Evolutionary conservation across 2,113 vertebrate genomes (phyloP).

Genomic region (Cygnus atratus): DNA sequence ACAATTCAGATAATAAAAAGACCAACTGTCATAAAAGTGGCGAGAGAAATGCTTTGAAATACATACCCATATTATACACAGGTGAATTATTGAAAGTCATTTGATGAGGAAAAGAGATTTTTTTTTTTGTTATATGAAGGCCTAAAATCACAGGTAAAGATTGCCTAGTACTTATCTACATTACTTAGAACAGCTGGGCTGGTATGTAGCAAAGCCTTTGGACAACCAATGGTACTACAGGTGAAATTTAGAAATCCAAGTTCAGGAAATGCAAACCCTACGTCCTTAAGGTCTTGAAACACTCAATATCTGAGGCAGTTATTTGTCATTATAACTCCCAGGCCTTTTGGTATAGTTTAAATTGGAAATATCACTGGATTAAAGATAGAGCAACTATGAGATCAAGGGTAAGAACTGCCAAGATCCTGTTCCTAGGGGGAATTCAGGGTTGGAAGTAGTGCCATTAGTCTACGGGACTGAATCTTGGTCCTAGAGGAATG

Average conservation of each 20-base stretch:
- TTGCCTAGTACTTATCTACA: neutral
- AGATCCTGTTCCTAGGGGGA: neutral
- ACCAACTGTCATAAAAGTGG: neutral
- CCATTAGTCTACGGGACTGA: neutral
- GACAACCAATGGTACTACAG: neutral
- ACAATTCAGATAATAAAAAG: slow-evolving; percentile 9
- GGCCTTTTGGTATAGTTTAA: neutral
- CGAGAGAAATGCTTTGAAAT: neutral
- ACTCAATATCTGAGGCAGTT: neutral
- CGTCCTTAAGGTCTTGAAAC: neutral
- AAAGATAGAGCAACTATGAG: neutral
- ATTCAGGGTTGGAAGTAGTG: neutral
- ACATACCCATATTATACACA: neutral
- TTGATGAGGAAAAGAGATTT: neutral
- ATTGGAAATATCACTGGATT: neutral
- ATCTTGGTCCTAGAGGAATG: neutral
- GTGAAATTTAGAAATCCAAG: neutral
- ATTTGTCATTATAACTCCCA: neutral
- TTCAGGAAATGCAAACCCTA: neutral
- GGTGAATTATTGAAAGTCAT: neutral
- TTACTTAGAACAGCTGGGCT: neutral
- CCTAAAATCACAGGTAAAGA: neutral
- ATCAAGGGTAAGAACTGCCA: neutral
- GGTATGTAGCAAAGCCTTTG: neutral
- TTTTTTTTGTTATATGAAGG: neutral